phyloP scores from a whole-genome alignment of 2,888 invertebrate genomes.

The Cataglyphis altisquamis region DNA sequence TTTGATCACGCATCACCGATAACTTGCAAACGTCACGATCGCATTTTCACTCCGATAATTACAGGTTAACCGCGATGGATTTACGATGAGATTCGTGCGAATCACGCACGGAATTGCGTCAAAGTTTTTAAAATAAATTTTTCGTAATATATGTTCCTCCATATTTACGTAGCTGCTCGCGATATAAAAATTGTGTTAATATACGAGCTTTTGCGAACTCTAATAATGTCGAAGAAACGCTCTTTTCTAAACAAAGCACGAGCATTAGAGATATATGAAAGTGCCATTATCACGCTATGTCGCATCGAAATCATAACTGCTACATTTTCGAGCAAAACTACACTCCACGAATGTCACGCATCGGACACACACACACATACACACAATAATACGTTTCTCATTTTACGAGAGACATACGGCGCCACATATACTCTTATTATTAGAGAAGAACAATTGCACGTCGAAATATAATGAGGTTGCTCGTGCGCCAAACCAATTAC shows the following conservation, averaged over 20 bases:
- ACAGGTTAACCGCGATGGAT: constrained; percentile 19
- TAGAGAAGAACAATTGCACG: constrained; percentile 28
- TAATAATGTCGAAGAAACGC: not conserved
- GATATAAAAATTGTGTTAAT: constrained; percentile 12
- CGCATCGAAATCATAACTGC: constrained; percentile 18
- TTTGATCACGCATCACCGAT: constrained; percentile 57
- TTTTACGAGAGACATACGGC: constrained; percentile 5
- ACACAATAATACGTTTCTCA: constrained; percentile 32
- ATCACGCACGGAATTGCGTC: not conserved
- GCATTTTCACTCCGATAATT: constrained; percentile 63
- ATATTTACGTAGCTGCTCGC: not conserved
- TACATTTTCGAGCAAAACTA: not conserved
- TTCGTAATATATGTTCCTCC: not conserved
- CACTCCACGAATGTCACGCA: not conserved
- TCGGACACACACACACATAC: not conserved
- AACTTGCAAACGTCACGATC: constrained; percentile 40
- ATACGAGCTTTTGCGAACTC: not conserved
- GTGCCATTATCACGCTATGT: constrained; percentile 12
- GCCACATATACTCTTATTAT: constrained; percentile 17
- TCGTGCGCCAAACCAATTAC: not conserved
- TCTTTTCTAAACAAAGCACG: constrained; percentile 15
- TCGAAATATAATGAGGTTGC: constrained; percentile 7
- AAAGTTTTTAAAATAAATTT: not conserved
- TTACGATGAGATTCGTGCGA: constrained; percentile 1
- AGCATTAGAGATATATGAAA: not conserved